Evolutionary conservation across 2,113 vertebrate species (phyloP), one percentile per base, ranked within the genome.

Genomic region (Sylvilagus bachmani): DNA sequence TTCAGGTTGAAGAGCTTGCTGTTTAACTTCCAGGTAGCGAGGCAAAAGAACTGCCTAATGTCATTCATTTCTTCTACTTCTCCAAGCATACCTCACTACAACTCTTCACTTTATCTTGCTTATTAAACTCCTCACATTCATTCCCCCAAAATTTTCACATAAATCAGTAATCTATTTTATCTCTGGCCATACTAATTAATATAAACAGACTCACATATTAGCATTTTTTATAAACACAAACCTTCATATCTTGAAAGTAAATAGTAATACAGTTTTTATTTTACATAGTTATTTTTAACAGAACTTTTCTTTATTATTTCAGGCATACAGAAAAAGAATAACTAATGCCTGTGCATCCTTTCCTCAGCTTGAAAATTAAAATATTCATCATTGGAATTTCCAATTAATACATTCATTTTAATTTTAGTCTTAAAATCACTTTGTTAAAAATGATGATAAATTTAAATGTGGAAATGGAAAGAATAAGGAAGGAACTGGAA

Each of bases 391-490:
- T 31, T 14, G 31, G 11, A 96, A 84, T 80, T 89, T 49, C 67
- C 66, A 97, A 95, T 55, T 64, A 78, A 66, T 71, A 90, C 9
- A 69, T 85, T 90, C 44, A 77, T 13, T 13, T 5, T 88, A 55
- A 6, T 75, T 93, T 97, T 82, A 83, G 1, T 14, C 31, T 13
- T 82, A 84, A 85, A 88, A 93, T 83, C 44, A 94, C 25, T 62
- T 88, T 85, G 51, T 79, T 90, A 96, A 97, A 93, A 97, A 33
- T n/a, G 66, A 58, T 88, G 70, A 78, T 8, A 71, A 16, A 85
- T 70, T 36, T 91, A 55, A 97, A 89, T 38, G 21, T 91, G n/a
- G 36, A 77, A 89, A 94, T 86, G 61, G 89, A 85, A 96, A 93
- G 21, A 16, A 33, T 75, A 95, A 58, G 16, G 33, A 14, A 81